These are phyloP conservation scores for Spodoptera littoralis DNA, from an alignment of 2,888 invertebrate genomes.

Conservation along the genomic window DNA sequence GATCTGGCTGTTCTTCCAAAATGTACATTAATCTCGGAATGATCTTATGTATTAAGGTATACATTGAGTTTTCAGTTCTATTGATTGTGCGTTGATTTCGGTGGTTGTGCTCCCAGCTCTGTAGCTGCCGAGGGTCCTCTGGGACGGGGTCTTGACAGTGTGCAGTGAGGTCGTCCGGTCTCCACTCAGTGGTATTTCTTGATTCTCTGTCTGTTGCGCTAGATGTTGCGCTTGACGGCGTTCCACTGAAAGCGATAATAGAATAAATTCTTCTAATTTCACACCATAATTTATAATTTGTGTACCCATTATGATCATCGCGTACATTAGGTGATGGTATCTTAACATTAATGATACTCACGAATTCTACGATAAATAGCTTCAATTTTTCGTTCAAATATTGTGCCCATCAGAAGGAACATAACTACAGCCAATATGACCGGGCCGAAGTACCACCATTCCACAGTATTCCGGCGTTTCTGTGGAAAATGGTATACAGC, in stretches of 20 bases:
- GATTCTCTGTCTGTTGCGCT: conserved; percentile 13
- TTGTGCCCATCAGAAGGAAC: conserved; percentile 78
- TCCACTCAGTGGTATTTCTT: conserved; percentile 4
- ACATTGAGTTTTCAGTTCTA: conserved; percentile 20
- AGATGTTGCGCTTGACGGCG: conserved; percentile 41
- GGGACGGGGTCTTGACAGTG: conserved; percentile 19
- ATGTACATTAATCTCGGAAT: conserved; percentile 30
- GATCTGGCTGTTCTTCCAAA: conserved; percentile 20
- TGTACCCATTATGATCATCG: no score
- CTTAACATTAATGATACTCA: conserved; percentile 59
- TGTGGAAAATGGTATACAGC: conserved; percentile 9
- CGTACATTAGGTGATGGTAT: no score
- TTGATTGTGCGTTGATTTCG: neutral
- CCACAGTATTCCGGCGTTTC: conserved; percentile 60
- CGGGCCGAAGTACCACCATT: conserved; percentile 74
- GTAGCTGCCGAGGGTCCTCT: conserved; percentile 15
- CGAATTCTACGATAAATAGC: conserved; percentile 63
- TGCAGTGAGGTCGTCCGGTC: conserved; percentile 2
- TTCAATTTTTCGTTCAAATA: conserved; percentile 76
- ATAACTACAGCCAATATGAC: conserved; percentile 73
- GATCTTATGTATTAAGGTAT: conserved; percentile 14
- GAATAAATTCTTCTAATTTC: no score
- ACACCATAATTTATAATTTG: no score
- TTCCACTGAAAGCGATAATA: conserved; percentile 44
- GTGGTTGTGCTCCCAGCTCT: conserved; percentile 14